phyloP scores from a whole-genome alignment of 2,113 vertebrate species.

The Macquaria ambigua region DNA sequence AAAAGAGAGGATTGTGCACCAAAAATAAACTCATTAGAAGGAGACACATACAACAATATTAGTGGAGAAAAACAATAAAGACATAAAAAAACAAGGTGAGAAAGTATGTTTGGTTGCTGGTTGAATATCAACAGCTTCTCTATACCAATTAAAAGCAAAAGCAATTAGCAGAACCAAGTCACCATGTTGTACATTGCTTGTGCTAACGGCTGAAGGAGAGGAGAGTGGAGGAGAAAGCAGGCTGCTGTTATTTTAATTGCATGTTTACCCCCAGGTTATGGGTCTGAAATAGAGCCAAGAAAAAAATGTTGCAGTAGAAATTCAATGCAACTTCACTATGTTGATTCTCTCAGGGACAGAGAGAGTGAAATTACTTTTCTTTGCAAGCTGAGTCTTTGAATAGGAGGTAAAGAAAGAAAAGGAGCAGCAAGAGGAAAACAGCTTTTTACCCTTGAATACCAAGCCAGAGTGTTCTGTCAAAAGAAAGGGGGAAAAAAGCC shows the following conservation, averaged over 20 bases:
- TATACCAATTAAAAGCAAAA: conserved; percentile 78
- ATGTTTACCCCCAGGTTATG: conserved; percentile 84
- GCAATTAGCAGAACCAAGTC: conserved; percentile 76
- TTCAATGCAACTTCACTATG: conserved; percentile 79
- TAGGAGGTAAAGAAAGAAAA: conserved; percentile 72
- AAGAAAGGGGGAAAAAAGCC: conserved; percentile 56
- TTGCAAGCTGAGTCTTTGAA: conserved; percentile 68
- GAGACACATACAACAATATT: conserved; percentile 36
- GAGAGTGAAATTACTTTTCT: conserved; percentile 81
- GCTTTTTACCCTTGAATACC: conserved; percentile 77
- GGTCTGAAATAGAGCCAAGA: conserved; percentile 81
- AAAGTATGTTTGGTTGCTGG: conserved; percentile 58
- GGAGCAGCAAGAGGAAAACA: conserved; percentile 67
- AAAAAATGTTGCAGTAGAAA: conserved; percentile 77
- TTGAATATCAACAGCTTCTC: conserved; percentile 69
- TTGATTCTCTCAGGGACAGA: conserved; percentile 81
- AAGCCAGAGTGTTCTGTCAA: conserved; percentile 70
- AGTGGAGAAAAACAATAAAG: conserved; percentile 50
- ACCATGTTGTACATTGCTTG: conserved; percentile 68
- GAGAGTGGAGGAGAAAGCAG: conserved; percentile 70
- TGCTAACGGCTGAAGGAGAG: conserved; percentile 70
- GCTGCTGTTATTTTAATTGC: conserved; percentile 85
- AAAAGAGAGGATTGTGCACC: conserved; percentile 15
- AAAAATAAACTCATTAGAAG: conserved; percentile 70
- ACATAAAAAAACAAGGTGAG: conserved; percentile 35